Conservation (phyloP, 1,140 invertebrate species). For the Aphis gossypii region DNA sequence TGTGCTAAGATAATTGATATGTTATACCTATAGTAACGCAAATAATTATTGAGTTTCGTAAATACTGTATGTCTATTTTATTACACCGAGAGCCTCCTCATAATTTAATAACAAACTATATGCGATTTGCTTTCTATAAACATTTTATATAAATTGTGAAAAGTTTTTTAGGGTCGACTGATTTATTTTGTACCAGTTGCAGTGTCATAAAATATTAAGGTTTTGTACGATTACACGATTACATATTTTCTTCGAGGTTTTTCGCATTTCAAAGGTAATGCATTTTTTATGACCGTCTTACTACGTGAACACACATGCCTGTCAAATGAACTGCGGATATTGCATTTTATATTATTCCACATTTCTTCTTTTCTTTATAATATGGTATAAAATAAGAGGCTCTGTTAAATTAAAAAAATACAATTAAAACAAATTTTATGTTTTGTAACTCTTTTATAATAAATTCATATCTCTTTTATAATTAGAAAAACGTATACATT, state of each 20-base stretch:
- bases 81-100: not conserved
- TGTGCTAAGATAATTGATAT: not conserved
- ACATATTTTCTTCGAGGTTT: not conserved
- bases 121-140: not conserved
- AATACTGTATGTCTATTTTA: not conserved
- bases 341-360: constrained; percentile 10
- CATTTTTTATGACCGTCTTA: not conserved
- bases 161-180: not conserved
- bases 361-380: not conserved
- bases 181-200: not conserved
- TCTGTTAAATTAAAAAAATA: not conserved
- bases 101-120: not conserved
- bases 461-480: not conserved
- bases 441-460: not conserved
- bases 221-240: constrained; percentile 18
- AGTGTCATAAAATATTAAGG: not conserved
- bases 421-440: not conserved
- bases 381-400: not conserved
- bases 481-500: not conserved
- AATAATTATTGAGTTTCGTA: not conserved
- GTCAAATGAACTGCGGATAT: not conserved
- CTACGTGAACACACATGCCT: not conserved
- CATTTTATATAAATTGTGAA: constrained; percentile 5
- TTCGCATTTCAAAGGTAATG: not conserved
- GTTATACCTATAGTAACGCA: not conserved